Evolutionary conservation across 1,140 invertebrate species (phyloP), one percentile per base, ranked within the genome.

Genomic region (Zaprionus davidi): DNA sequence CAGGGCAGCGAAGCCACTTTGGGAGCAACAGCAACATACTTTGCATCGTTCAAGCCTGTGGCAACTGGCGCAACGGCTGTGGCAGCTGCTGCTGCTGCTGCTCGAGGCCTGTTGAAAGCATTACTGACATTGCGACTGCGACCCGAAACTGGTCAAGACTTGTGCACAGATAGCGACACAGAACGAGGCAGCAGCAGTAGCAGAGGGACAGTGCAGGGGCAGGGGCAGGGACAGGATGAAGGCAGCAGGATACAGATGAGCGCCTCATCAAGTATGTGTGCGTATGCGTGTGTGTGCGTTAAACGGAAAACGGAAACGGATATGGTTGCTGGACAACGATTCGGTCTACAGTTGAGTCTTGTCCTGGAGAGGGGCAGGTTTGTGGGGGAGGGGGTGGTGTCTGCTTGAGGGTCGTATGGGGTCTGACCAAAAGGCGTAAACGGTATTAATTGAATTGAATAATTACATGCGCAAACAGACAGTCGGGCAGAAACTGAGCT

Each of bases 401-500:
- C 3, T 11, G 20, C n/a, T 58, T 41, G 38, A n/a, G 15, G 38
- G 15, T 41, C 56, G 24, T 31, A 53, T 51, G 65, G 55, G 38
- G 36, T 44, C 64, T 57, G 69, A 56, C 66, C 71, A 15, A 81
- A 82, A 82, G 81, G 72, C 76, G 76, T 76, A 81, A 82, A 76
- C 68, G 75, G 88, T 74, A 91, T 85, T 91, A 91, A 91, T 91
- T 91, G 82, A 91, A 91, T 91, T 90, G 88, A 85, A 91, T 90
- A 91, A 91, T 91, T 91, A 90, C 77, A 73, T 20, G 72, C 56
- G 73, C 72, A 66, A 53, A 66, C 68, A 36, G 41, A 34, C 62
- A 65, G 31, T 31, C 6, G 51, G 22, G 51, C 5, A 55, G 51
- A 55, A 22, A 28, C 31, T 5, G 24, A 7, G 5, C 53, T 56